These are phyloP conservation scores for Drosophila tripunctata DNA, from an alignment of 2,888 invertebrate species.

Conservation along the genomic window DNA sequence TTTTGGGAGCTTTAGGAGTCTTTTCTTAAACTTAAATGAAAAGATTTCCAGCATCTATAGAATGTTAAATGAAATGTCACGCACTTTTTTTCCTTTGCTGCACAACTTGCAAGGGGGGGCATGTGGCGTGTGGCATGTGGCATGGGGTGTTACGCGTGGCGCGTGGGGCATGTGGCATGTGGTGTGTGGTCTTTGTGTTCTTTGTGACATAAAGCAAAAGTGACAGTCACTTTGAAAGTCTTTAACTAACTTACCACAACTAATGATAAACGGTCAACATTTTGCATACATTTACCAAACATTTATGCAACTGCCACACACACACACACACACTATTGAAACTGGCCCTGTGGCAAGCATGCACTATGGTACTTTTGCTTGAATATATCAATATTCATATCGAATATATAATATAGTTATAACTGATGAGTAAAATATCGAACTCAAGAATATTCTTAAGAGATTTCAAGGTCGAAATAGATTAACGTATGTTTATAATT, in stretches of 20 bases:
- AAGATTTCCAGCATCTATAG: neutral
- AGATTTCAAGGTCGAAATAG: too few species aligned
- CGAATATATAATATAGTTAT: too few species aligned
- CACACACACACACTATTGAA: neutral
- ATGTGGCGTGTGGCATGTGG: neutral
- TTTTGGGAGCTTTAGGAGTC: neutral
- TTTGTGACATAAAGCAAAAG: neutral
- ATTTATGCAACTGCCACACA: slow-evolving; percentile 13
- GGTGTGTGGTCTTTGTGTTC: neutral
- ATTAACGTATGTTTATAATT: too few species aligned
- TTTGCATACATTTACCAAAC: slow-evolving; percentile 27
- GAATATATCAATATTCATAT: too few species aligned
- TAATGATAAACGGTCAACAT: slow-evolving; percentile 18
- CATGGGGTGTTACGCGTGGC: neutral
- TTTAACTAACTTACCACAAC: slow-evolving; percentile 12
- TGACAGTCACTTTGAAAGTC: slow-evolving; percentile 8
- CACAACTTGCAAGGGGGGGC: slow-evolving; percentile 16
- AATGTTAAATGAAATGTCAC: slow-evolving; percentile 32
- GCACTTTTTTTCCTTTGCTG: neutral
- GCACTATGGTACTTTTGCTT: too few species aligned
- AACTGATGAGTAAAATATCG: too few species aligned
- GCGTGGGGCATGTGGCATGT: neutral
- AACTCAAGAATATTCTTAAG: too few species aligned
- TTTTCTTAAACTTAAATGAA: slow-evolving; percentile 7
- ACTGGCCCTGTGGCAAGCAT: too few species aligned